A percentile compares a stretch with the other conserved stretches of the same genome.
These are phyloP conservation scores for Deroplatys truncata DNA, from an alignment of 2,888 invertebrate genomes.

Conservation along the genomic window DNA sequence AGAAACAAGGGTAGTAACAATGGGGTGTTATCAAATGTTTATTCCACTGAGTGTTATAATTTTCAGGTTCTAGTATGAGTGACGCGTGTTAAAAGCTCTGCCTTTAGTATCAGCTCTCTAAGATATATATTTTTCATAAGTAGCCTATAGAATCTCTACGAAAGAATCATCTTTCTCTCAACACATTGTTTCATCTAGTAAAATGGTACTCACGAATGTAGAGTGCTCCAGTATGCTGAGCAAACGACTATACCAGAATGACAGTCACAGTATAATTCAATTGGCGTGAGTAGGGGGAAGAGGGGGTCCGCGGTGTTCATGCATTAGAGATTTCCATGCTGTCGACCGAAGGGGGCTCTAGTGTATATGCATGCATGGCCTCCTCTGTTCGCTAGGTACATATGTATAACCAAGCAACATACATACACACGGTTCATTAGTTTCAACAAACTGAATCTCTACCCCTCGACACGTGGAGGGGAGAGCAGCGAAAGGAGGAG, in stretches of 20 bases:
- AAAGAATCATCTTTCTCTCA: too few species aligned
- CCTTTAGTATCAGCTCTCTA: too few species aligned
- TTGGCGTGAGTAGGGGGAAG: not conserved
- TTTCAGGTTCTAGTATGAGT: too few species aligned
- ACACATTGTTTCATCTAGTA: not conserved
- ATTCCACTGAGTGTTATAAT: too few species aligned
- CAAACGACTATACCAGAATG: conserved; percentile 12
- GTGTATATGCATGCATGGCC: conserved; percentile 4
- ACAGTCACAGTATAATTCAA: conserved; percentile 15
- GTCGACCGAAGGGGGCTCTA: not conserved
- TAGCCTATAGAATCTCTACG: too few species aligned
- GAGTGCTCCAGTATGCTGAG: not conserved
- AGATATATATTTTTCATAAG: too few species aligned
- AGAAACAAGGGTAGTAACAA: too few species aligned
- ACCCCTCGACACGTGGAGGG: not conserved
- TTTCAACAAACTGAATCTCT: conserved; percentile 20
- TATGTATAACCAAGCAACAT: conserved; percentile 11
- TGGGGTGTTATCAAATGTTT: too few species aligned
- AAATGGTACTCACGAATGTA: not conserved
- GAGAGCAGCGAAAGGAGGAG: not conserved
- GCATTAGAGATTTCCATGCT: conserved; percentile 19
- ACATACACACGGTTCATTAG: conserved; percentile 28
- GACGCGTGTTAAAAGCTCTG: too few species aligned
- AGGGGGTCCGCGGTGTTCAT: conserved; percentile 14
- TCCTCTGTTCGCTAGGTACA: conserved; percentile 6